phyloP scores from a whole-genome alignment of 2,113 vertebrate genomes.

The Gopherus evgoodei region DNA sequence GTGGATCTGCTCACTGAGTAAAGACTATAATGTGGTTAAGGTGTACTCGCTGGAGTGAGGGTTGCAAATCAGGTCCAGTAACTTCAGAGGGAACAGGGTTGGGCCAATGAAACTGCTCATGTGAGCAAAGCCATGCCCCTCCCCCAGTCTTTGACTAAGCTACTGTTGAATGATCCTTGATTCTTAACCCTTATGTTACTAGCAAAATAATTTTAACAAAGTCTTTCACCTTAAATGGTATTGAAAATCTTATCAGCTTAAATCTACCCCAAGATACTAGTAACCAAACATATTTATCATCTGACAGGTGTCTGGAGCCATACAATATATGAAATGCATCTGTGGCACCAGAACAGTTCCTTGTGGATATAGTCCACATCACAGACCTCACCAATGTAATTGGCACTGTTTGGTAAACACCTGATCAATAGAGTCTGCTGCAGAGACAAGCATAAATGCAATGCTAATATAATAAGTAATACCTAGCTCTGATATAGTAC shows the following conservation, averaged over 20 bases:
- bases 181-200: not conserved
- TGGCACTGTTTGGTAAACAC: not conserved
- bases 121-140: not conserved
- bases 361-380: not conserved
- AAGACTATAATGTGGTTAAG: not conserved
- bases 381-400: not conserved
- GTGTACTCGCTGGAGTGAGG: not conserved
- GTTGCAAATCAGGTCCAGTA: not conserved
- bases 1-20: not conserved
- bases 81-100: not conserved
- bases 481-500: not conserved
- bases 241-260: not conserved
- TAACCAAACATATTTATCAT: not conserved
- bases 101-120: not conserved
- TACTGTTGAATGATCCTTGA: not conserved
- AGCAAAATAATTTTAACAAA: not conserved
- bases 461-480: not conserved
- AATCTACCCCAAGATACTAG: not conserved
- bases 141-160: not conserved
- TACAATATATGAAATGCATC: not conserved
- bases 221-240: not conserved
- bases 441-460: not conserved
- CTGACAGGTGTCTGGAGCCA: not conserved
- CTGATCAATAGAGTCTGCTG: not conserved
- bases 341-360: not conserved